These are phyloP conservation scores for Apotomis capreana DNA, from an alignment of 2,888 invertebrate species.

Conservation along the genomic window DNA sequence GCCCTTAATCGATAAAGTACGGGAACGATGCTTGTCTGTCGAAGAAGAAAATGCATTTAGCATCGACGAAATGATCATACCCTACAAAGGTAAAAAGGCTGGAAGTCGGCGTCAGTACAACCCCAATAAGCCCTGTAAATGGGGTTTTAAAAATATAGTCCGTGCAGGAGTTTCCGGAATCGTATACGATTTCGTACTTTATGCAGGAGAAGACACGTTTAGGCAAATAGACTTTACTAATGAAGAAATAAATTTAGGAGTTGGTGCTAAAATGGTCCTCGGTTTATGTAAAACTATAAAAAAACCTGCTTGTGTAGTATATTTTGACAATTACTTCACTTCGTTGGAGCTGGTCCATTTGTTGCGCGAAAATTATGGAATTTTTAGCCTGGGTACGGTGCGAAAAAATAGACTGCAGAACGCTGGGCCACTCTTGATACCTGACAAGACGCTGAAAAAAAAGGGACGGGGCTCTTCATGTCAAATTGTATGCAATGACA, in stretches of 20 bases:
- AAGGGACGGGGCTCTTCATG: conserved; percentile 7
- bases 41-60: conserved; percentile 17
- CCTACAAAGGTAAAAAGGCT: conserved; percentile 19
- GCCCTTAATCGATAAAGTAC: conserved; percentile 40
- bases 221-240: not conserved
- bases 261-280: conserved; percentile 11
- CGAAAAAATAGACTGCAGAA: conserved; percentile 7
- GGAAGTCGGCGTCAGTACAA: conserved; percentile 1
- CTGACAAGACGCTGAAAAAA: conserved; percentile 3
- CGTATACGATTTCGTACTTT: conserved; percentile 18
- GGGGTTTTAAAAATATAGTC: conserved; percentile 19
- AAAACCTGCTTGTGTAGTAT: conserved; percentile 11
- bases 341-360: not conserved
- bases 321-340: conserved; percentile 16
- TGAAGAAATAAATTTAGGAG: not conserved
- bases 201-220: conserved; percentile 12
- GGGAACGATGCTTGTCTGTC: conserved; percentile 33
- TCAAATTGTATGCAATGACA: conserved; percentile 15
- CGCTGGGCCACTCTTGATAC: not conserved
- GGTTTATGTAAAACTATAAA: conserved; percentile 1
- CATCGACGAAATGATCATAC: conserved; percentile 10
- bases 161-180: conserved; percentile 15
- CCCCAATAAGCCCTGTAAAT: conserved; percentile 6
- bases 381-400: conserved; percentile 16
- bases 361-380: conserved; percentile 12